Evolutionary conservation across 2,113 vertebrate species (phyloP), one percentile per base, ranked within the genome.

Genomic region (Himantopus leucocephalus): DNA sequence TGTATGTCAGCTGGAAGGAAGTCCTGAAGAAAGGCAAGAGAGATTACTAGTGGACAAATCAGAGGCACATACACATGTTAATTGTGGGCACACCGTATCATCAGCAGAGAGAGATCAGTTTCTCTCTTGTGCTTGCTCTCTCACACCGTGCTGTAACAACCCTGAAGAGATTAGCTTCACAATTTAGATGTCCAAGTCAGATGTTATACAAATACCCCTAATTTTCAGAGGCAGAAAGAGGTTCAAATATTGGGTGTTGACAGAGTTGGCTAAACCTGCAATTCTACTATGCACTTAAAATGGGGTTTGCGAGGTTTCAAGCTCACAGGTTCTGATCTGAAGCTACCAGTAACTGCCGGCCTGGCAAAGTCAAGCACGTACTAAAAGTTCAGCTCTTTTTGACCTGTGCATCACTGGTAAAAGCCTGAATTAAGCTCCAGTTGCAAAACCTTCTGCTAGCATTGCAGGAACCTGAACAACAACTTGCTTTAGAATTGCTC

Each of bases 1-100:
- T 99, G 99, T 91, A 99, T 99, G 94, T 99, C 99, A 6, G 98
- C 96, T 9, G 99, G 99, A 60, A 99, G 99, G 96, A 99, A 99
- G 90, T 99, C 99, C 99, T 99, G 93, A n/a, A 29, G 55, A 56
- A 60, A n/a, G 2, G 24, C 8, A 35, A 71, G 34, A 67, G 35
- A 74, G 56, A 18, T 90, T 37, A 86, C 5, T 23, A 50, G n/a
- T 9, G 23, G 56, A 26, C 39, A 85, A n/a, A 81, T 9, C 60
- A 59, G 41, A 76, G 19, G 64, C 14, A 35, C 14, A 2, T 17
- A 59, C 37, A 37, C 34, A 12, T 0, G 4, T 6, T 62, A 78
- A 52, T 0, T 35, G 18, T 29, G 50, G 71, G 48, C 22, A 62
- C 9, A 23, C 2, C 37, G 45, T 4, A 17, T 0, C n/a, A n/a